These are phyloP conservation scores for Otolemur garnettii DNA, from an alignment of 2,113 vertebrate species.

Conservation along the genomic window DNA sequence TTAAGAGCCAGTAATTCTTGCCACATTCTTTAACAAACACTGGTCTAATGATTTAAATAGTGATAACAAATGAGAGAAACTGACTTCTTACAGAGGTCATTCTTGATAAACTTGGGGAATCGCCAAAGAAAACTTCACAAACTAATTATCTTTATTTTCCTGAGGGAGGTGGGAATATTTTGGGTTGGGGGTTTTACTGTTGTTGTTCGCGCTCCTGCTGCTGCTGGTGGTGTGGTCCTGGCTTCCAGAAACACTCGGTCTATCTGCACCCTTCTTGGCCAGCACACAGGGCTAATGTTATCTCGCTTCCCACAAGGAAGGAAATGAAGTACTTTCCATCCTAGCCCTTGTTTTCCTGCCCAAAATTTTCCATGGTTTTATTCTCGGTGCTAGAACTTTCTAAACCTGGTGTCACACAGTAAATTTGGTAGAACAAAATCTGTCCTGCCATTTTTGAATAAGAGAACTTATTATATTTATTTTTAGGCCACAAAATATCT, in stretches of 20 bases:
- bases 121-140: conserved; percentile 56
- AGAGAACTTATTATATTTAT: conserved; percentile 76
- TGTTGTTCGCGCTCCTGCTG: background rate
- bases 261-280: background rate
- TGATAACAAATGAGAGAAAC: background rate
- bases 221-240: background rate
- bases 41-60: background rate
- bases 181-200: background rate
- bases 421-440: conserved; percentile 69
- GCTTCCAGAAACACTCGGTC: background rate
- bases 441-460: conserved; percentile 71
- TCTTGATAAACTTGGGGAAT: background rate
- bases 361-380: conserved; percentile 69
- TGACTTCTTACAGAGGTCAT: background rate
- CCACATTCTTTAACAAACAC: conserved; percentile 2
- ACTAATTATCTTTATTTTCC: conserved; percentile 34
- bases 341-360: conserved; percentile 65
- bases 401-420: conserved; percentile 47
- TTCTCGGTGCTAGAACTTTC: conserved; percentile 64
- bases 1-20: conserved; percentile 22
- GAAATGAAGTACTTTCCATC: conserved; percentile 49
- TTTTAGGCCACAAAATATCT: conserved; percentile 72
- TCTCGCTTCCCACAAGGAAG: conserved; percentile 54
- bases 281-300: background rate
- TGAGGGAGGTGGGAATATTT: background rate